Percentiles rank a stretch among this genome's conserved stretches.
These are phyloP conservation scores for Bombus difficillimus DNA, from an alignment of 1,140 invertebrate species.

Conservation along the genomic window DNA sequence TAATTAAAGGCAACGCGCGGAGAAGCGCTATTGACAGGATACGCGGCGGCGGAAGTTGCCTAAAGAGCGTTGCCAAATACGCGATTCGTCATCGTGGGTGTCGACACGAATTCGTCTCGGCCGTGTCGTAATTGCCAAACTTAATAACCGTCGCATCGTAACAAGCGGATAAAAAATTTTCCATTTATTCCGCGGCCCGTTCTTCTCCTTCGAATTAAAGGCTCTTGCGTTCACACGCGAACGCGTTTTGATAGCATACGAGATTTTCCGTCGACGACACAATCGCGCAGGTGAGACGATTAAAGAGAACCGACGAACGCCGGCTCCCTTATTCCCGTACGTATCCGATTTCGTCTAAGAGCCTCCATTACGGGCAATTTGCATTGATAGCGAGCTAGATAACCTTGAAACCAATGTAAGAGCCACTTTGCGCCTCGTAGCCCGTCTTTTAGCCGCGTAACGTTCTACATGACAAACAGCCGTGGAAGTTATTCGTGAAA, in stretches of 20 bases:
- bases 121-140: background rate
- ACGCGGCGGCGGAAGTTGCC: conserved; percentile 57
- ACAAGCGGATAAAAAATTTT: background rate
- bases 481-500: too few species aligned
- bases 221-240: background rate
- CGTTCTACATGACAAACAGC: too few species aligned
- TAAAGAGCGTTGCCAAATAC: conserved; percentile 61
- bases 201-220: background rate
- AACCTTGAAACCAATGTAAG: conserved; percentile 76
- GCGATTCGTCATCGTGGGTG: conserved; percentile 49
- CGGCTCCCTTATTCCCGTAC: conserved; percentile 71
- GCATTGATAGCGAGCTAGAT: conserved; percentile 79
- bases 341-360: conserved; percentile 80
- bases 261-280: conserved; percentile 13
- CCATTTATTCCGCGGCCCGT: background rate
- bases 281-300: conserved; percentile 35
- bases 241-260: background rate
- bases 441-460: background rate
- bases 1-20: conserved; percentile 55
- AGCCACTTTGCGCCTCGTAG: conserved; percentile 74
- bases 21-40: conserved; percentile 53
- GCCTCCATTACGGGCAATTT: conserved; percentile 82
- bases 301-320: conserved; percentile 64
- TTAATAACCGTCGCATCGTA: background rate
- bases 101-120: conserved; percentile 47